Evolutionary conservation across 2,797 vertebrate genomes (phyloP).

Genomic region (Anas flavirostris): DNA sequence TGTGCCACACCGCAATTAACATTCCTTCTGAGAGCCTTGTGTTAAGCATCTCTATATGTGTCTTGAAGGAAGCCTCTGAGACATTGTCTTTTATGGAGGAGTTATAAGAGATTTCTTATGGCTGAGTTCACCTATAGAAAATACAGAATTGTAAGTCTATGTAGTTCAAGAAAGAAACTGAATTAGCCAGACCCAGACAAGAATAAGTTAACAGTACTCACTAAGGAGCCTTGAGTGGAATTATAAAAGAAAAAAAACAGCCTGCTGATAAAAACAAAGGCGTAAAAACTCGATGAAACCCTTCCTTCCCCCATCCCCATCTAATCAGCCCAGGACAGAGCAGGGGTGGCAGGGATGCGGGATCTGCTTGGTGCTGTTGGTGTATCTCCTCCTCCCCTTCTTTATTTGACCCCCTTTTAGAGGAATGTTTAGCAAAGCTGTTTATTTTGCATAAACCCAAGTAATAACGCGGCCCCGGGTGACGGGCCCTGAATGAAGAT

Average conservation of each 20-base stretch:
- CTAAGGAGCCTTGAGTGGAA: conserved; percentile 75
- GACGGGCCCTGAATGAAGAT: conserved; percentile 73
- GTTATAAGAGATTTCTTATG: conserved; percentile 81
- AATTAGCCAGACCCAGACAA: conserved; percentile 70
- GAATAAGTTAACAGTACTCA: conserved; percentile 77
- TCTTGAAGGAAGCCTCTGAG: conserved; percentile 74
- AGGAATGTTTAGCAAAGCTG: conserved; percentile 75
- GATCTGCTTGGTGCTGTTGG: conserved; percentile 52
- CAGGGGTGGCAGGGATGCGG: background rate
- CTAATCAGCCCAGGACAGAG: conserved; percentile 9
- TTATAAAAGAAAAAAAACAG: conserved; percentile 61
- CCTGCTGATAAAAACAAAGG: conserved; percentile 70
- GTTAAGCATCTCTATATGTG: conserved; percentile 46
- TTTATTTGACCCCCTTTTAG: conserved; percentile 75
- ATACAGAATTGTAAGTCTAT: conserved; percentile 77
- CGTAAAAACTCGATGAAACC: conserved; percentile 47
- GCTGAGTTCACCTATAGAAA: conserved; percentile 84
- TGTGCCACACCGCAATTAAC: conserved; percentile 61
- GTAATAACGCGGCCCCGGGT: conserved; percentile 58
- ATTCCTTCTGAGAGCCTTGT: conserved; percentile 63
- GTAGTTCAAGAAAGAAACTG: conserved; percentile 76
- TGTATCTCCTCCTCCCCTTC: conserved; percentile 73
- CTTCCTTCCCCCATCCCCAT: conserved; percentile 28
- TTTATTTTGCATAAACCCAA: conserved; percentile 82
- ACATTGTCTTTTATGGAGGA: conserved; percentile 68